phyloP scores from a whole-genome alignment of 1,140 invertebrate species.

The Goniozus legneri region DNA sequence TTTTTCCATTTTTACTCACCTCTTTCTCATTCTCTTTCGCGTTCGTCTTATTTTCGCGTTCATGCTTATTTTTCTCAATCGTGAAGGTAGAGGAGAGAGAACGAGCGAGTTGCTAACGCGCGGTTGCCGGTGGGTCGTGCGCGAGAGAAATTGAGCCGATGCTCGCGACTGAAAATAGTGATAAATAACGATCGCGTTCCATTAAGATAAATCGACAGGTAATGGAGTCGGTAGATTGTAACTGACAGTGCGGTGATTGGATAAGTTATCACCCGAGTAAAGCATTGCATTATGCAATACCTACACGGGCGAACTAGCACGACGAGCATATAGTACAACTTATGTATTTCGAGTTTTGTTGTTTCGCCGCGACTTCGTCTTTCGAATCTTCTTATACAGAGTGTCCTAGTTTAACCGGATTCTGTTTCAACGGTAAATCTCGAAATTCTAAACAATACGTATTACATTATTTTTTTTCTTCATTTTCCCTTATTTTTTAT shows the following conservation, averaged over 20 bases:
- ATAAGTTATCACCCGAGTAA: conserved; percentile 46
- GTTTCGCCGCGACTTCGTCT: not conserved
- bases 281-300: conserved; percentile 44
- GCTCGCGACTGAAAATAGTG: conserved; percentile 46
- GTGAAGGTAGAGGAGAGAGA: conserved; percentile 12
- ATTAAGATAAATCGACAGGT: conserved; percentile 52
- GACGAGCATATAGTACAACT: too few relatives aligned
- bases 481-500: not conserved
- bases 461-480: conserved; percentile 34
- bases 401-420: conserved; percentile 33
- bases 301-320: conserved; percentile 19
- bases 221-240: conserved; percentile 48
- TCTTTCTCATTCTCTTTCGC: conserved; percentile 7
- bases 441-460: conserved; percentile 24
- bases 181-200: conserved; percentile 50
- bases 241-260: conserved; percentile 50
- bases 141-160: conserved; percentile 34
- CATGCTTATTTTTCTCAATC: conserved; percentile 14
- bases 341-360: too few relatives aligned
- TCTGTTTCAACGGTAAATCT: too few relatives aligned
- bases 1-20: conserved; percentile 14
- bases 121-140: conserved; percentile 14
- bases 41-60: conserved; percentile 4
- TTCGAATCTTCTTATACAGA: conserved; percentile 14
- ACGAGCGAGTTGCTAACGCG: too few relatives aligned